Base-by-base conservation (phyloP, 2,797 vertebrate species). In the Pseudochirops corinnae region DNA sequence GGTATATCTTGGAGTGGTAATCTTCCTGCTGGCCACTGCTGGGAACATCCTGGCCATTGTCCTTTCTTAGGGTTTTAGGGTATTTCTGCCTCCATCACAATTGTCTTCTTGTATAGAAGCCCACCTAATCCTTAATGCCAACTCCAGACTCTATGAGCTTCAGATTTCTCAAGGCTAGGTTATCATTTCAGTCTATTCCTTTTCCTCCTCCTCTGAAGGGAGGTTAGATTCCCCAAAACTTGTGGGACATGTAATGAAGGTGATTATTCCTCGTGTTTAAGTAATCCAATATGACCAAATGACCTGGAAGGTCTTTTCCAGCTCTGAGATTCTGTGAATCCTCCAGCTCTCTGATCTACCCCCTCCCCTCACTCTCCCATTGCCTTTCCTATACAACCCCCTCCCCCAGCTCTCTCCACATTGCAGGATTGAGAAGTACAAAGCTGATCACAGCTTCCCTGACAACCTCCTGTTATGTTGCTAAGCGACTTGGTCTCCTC, bases 401-500 rank as follows among this genome's bases (percentile, higher is more conserved):
- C 67, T 33, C 4, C 31, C 58, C 52, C 46, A 93, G 58, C 90
- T 91, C 57, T 91, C 95, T 93, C 52, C 29, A 18, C n/a, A 11
- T 39, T 95, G 82, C 67, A 93, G 91, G 53, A 95, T 39, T 4
- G 55, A 74, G 93, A 91, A 39, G 91, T 52, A 91, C 58, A 91
- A n/a, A 12, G 4, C 90, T 94, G 56, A 67, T 55, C 55, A 56
- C 92, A 95, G 90, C 94, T 56, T 97, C 94, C 93, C 92, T 96
- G 91, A 95, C 91, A 97, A 93, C 91, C 39, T 94, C 33, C 33
- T 93, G 56, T 55, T 93, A 62, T 94, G 97, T 97, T 97, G 97
- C 98, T 97, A 97, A 97, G 97, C 96, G 97, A 98, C 96, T 90
- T 95, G 93, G 55, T 87, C 95, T 97, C 90, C 57, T 96, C 56